Conservation (phyloP, 2,113 vertebrate genomes). For the Cariama cristata region DNA sequence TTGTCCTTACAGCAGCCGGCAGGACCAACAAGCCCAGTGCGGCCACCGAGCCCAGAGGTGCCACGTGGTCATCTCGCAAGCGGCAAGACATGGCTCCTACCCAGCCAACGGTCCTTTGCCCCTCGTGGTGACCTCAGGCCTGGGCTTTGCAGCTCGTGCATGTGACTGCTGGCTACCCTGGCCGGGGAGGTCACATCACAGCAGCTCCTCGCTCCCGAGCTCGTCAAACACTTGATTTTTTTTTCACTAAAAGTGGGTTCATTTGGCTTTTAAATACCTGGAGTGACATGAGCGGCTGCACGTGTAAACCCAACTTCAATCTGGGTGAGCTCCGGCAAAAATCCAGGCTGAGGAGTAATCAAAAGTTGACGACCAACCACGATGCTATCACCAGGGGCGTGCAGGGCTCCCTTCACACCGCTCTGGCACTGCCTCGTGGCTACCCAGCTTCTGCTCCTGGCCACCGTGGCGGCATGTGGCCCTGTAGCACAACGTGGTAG, state of each 20-base stretch:
- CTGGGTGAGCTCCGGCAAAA: not conserved
- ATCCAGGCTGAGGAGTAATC: not conserved
- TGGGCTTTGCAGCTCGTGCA: not conserved
- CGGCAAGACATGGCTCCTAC: not conserved
- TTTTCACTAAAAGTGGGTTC: not conserved
- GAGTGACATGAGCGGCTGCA: not conserved
- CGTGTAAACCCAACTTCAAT: not conserved
- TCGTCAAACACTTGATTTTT: not conserved
- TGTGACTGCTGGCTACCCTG: not conserved
- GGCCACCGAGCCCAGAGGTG: accelerated
- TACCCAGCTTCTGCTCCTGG: not conserved
- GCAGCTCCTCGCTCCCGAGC: not conserved
- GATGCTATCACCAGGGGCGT: not conserved
- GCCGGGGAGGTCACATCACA: not conserved
- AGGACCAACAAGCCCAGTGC: not conserved
- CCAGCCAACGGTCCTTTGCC: accelerated
- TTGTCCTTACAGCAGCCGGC: not conserved
- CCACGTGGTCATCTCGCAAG: accelerated
- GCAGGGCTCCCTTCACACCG: not conserved
- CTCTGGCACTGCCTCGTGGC: not conserved
- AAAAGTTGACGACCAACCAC: not conserved
- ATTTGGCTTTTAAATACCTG: not conserved
- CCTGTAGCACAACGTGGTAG: accelerated
- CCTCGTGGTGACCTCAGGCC: not conserved
- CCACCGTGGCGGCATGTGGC: accelerated